A percentile compares a stretch with the other conserved stretches of the same genome.
Evolutionary conservation across 2,888 invertebrate genomes (phyloP).

Genomic region (Leptinotarsa haldemani): DNA sequence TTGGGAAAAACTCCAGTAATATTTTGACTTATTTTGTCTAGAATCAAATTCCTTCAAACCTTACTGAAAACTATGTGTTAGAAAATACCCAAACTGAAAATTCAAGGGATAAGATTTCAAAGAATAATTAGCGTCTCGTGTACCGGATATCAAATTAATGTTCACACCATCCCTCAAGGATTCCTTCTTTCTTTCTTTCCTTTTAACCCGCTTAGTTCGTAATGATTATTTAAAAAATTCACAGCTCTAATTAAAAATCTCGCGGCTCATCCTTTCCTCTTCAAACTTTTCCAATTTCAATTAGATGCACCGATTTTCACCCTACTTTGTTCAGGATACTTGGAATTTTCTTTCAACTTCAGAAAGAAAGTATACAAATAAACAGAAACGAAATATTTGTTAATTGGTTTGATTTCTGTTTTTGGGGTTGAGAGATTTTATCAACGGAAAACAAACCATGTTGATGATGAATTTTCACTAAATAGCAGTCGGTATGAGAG

Average conservation of each 20-base stretch:
- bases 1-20: too few relatives aligned
- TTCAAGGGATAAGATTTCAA: not conserved
- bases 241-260: slow-evolving; percentile 4
- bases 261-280: slow-evolving; percentile 4
- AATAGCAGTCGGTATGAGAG: too few relatives aligned
- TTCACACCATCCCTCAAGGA: not conserved
- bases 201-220: not conserved
- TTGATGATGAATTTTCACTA: too few relatives aligned
- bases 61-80: too few relatives aligned
- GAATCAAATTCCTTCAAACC: too few relatives aligned
- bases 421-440: too few relatives aligned
- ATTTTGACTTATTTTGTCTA: too few relatives aligned
- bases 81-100: too few relatives aligned
- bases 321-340: not conserved
- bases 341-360: not conserved
- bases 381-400: too few relatives aligned
- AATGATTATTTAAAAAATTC: slow-evolving; percentile 2
- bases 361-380: not conserved
- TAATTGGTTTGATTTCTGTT: too few relatives aligned
- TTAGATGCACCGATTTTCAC: not conserved
- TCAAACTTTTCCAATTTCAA: slow-evolving; percentile 7
- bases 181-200: not conserved
- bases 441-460: too few relatives aligned
- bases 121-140: not conserved
- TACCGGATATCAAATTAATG: not conserved